Conservation (phyloP, 2,113 vertebrate species). For the Colius striatus region DNA sequence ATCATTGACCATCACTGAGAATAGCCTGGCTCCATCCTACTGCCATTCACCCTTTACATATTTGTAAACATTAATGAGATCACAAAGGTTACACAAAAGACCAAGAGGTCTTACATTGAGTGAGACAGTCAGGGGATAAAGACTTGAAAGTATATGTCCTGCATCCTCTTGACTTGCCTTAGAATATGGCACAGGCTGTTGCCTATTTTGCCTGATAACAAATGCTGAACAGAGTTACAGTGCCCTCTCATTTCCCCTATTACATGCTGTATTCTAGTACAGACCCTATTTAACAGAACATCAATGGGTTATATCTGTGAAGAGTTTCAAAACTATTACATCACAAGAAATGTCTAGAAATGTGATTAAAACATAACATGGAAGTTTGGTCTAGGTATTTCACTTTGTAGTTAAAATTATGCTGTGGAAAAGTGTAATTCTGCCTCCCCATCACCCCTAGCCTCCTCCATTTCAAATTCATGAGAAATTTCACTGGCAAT, state of each 20-base stretch:
- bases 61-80: too few relatives aligned
- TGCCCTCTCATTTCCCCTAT: too few relatives aligned
- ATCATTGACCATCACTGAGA: too few relatives aligned
- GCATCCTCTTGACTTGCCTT: neutral
- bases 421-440: neutral
- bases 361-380: neutral
- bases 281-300: neutral
- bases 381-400: neutral
- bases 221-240: neutral
- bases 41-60: too few relatives aligned
- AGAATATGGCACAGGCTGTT: neutral
- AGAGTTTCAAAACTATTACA: neutral
- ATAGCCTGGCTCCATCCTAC: too few relatives aligned
- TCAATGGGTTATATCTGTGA: neutral
- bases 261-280: neutral
- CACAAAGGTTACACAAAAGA: neutral
- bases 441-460: accelerated
- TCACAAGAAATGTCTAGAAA: neutral
- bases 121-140: neutral
- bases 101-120: neutral
- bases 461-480: neutral
- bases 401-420: neutral
- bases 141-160: neutral
- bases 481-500: neutral
- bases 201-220: neutral